A percentile compares a stretch with the other conserved stretches of the same genome.
Conservation (phyloP, 2,888 invertebrate genomes). For the Thymelicus sylvestris region DNA sequence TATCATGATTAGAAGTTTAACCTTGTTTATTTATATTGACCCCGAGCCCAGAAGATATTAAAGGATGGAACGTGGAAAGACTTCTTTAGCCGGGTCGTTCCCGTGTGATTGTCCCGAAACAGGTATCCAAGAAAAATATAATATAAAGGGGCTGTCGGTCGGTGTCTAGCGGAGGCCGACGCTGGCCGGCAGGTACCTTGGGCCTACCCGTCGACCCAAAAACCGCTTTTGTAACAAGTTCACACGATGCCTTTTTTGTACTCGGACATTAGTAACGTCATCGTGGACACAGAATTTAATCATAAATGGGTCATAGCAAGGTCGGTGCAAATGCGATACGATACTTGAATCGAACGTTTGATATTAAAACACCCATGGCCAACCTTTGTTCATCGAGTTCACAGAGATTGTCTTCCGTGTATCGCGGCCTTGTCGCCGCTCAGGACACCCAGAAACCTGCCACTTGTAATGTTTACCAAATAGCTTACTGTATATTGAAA, state of each 20-base stretch:
- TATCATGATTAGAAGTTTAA: constrained; percentile 6
- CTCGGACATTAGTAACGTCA: constrained; percentile 34
- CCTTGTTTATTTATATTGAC: constrained; percentile 40
- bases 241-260: constrained; percentile 58
- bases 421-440: constrained; percentile 65
- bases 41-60: constrained; percentile 44
- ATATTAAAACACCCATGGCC: constrained; percentile 57
- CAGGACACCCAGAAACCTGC: constrained; percentile 55
- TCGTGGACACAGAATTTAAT: constrained; percentile 37
- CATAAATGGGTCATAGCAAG: constrained; percentile 39
- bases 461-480: constrained; percentile 43
- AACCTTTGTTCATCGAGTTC: constrained; percentile 60
- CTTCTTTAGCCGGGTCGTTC: constrained; percentile 53
- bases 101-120: constrained; percentile 74
- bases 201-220: constrained; percentile 60
- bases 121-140: constrained; percentile 65
- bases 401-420: constrained; percentile 82
- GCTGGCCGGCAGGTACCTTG: constrained; percentile 72
- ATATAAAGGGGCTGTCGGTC: constrained; percentile 60
- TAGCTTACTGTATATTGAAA: constrained; percentile 13
- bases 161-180: constrained; percentile 60
- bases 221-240: constrained; percentile 61
- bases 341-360: constrained; percentile 59
- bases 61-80: constrained; percentile 33
- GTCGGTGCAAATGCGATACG: constrained; percentile 50